Percentiles rank a stretch among this genome's conserved stretches.
phyloP scores from a whole-genome alignment of 2,113 vertebrate genomes.

The Gallinago media region DNA sequence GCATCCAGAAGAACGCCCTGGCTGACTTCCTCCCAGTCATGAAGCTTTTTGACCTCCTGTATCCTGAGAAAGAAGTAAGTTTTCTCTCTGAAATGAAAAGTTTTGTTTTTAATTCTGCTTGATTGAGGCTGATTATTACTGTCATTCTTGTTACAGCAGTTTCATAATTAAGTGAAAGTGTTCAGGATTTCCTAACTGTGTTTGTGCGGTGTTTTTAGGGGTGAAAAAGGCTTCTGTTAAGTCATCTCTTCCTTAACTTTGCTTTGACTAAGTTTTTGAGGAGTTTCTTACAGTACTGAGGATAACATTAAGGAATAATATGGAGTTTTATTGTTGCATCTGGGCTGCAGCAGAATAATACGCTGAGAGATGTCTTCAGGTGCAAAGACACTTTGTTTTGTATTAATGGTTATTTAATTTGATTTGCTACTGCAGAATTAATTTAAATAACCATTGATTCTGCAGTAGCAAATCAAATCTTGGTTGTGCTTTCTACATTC shows the following conservation, averaged over 20 bases:
- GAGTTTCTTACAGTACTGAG: neutral
- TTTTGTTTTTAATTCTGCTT: neutral
- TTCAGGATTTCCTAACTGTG: neutral
- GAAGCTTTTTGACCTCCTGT: constrained; percentile 98
- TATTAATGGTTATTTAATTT: neutral
- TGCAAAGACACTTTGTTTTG: neutral
- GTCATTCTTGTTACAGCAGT: neutral
- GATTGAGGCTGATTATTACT: neutral
- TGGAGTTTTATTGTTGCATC: neutral
- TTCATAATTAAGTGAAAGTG: neutral
- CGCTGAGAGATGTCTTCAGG: neutral
- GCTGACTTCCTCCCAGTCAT: constrained; percentile 98
- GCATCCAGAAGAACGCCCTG: constrained; percentile 97
- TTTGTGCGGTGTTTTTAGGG: neutral
- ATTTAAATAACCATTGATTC: neutral
- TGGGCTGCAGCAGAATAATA: neutral
- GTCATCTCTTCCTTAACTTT: neutral
- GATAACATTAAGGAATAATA: neutral
- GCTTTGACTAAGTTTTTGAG: neutral
- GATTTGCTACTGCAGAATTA: too few species aligned
- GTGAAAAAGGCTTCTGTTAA: neutral
- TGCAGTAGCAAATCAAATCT: neutral
- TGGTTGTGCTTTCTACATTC: neutral
- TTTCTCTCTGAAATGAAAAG: neutral
- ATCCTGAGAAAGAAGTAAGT: constrained; percentile 97